These are phyloP conservation scores for Cochlearius cochlearius DNA, from an alignment of 2,113 vertebrate species.

Conservation along the genomic window DNA sequence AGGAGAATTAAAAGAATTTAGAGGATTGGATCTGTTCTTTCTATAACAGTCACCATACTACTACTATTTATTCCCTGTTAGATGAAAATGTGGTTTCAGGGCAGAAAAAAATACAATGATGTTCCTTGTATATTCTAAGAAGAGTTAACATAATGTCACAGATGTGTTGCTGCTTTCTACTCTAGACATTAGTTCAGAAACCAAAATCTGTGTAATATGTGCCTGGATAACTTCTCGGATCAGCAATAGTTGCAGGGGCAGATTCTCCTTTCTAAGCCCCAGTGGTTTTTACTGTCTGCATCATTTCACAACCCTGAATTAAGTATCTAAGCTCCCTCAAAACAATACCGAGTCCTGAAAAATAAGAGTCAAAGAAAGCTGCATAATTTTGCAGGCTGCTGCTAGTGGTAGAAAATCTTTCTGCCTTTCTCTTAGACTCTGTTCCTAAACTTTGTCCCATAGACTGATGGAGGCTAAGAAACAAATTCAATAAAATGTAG, in stretches of 20 bases:
- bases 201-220: neutral
- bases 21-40: neutral
- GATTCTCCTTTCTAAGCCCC: neutral
- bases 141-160: neutral
- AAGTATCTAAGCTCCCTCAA: neutral
- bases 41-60: neutral
- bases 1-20: conserved; percentile 9
- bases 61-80: neutral
- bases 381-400: neutral
- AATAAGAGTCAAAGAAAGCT: neutral
- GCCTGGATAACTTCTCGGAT: neutral
- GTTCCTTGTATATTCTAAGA: neutral
- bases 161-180: neutral
- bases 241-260: neutral
- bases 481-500: neutral
- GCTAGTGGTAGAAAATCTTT: neutral
- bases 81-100: neutral
- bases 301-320: neutral
- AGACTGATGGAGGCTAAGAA: neutral
- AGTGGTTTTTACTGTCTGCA: neutral
- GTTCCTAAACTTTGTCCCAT: neutral
- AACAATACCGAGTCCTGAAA: neutral
- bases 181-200: neutral
- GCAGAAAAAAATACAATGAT: neutral
- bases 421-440: neutral